Conservation (phyloP, 2,797 vertebrate species). For the Sebastes kiyomatsui region DNA sequence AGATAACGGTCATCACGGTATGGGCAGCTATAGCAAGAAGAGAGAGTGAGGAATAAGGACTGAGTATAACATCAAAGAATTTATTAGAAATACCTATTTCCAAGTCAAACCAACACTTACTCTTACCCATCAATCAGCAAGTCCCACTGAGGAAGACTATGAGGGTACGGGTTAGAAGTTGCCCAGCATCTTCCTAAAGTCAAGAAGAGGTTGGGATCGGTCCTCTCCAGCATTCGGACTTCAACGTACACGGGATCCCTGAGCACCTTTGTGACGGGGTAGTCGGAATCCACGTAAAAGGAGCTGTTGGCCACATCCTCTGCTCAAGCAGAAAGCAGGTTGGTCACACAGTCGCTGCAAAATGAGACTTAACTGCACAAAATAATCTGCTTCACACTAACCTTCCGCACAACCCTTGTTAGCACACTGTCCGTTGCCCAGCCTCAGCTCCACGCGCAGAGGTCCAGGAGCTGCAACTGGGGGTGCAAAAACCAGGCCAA, state of each 20-base stretch:
- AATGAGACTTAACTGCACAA: neutral
- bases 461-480: slow-evolving; percentile 64
- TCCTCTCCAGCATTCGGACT: slow-evolving; percentile 64
- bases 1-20: slow-evolving; percentile 68
- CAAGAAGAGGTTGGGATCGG: slow-evolving; percentile 70
- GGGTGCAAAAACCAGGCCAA: slow-evolving; percentile 6
- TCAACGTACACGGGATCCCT: slow-evolving; percentile 72
- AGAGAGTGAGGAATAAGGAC: neutral
- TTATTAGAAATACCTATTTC: neutral
- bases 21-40: slow-evolving; percentile 66
- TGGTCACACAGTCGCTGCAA: neutral
- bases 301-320: slow-evolving; percentile 57
- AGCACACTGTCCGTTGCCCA: slow-evolving; percentile 71
- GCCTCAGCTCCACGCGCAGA: slow-evolving; percentile 67
- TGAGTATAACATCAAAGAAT: neutral
- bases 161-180: slow-evolving; percentile 48
- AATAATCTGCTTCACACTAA: slow-evolving; percentile 1
- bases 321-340: slow-evolving; percentile 33
- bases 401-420: slow-evolving; percentile 70
- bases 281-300: slow-evolving; percentile 62
- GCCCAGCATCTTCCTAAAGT: slow-evolving; percentile 76
- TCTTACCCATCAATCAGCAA: slow-evolving; percentile 71
- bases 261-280: slow-evolving; percentile 72
- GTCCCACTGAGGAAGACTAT: slow-evolving; percentile 71
- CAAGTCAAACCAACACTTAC: neutral